These are phyloP conservation scores for Stratiomys singularior DNA, from an alignment of 2,888 invertebrate species.

Conservation along the genomic window DNA sequence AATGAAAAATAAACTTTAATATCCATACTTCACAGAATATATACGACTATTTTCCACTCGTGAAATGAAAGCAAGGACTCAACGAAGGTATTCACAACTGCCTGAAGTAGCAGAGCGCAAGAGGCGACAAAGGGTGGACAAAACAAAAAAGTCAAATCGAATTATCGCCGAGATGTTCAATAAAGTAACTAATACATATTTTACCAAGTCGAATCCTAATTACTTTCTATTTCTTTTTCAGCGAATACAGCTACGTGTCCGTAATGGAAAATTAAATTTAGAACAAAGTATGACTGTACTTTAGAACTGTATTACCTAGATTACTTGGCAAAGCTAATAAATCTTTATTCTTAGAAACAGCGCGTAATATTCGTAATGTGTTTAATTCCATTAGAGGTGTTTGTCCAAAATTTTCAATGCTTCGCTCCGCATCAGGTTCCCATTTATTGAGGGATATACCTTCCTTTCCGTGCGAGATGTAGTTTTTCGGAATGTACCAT, in stretches of 20 bases:
- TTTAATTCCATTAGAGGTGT: neutral
- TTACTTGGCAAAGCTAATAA: neutral
- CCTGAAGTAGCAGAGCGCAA: slow-evolving; percentile 78
- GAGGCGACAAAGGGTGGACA: slow-evolving; percentile 70
- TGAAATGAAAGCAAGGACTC: slow-evolving; percentile 72
- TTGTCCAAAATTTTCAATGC: too few relatives aligned
- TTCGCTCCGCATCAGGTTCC: too few relatives aligned
- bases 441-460: slow-evolving; percentile 15
- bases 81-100: slow-evolving; percentile 73
- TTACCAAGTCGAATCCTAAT: too few relatives aligned
- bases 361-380: slow-evolving; percentile 4
- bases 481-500: slow-evolving; percentile 38
- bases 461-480: slow-evolving; percentile 33
- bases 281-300: slow-evolving; percentile 63
- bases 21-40: slow-evolving; percentile 60
- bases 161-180: slow-evolving; percentile 81
- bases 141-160: slow-evolving; percentile 75
- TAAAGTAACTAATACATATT: too few relatives aligned
- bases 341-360: neutral
- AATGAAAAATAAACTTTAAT: too few relatives aligned
- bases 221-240: too few relatives aligned
- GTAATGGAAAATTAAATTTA: slow-evolving; percentile 60
- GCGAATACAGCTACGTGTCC: slow-evolving; percentile 63
- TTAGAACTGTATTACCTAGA: slow-evolving; percentile 50
- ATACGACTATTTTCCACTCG: slow-evolving; percentile 68